Evolutionary conservation across 2,113 vertebrate genomes (phyloP), one percentile per base, ranked within the genome.

Genomic region (Sylvietta virens): DNA sequence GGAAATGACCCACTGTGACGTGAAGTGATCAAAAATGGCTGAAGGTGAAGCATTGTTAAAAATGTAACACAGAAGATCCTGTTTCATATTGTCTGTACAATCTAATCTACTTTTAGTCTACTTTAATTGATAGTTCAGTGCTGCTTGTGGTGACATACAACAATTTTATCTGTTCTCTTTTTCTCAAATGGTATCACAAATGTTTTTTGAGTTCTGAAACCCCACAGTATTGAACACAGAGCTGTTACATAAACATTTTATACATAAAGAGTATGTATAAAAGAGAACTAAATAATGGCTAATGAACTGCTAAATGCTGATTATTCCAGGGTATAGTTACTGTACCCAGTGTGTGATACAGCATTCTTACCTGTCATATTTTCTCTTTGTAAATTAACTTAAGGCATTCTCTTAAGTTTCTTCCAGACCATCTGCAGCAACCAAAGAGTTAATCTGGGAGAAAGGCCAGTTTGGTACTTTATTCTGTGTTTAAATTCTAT

Each of bases 261-360:
- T 58, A 37, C 35, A 60, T 39, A n/a, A 81, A 45, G 11, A 79
- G 13, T 61, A 42, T 40, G 11, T 39, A 23, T 48, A 77, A 90
- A 97, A 88, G 78, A 96, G 94, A 93, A 85, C 62, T 61, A 65
- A 84, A 31, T 48, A 81, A 70, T 50, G 95, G 73, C 88, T 96
- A 91, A 82, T 74, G 91, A 97, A 78, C 71, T 94, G 82, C 78
- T 94, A 91, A 95, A 50, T 69, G 81, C 91, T 96, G 48, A 62
- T 94, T 96, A 90, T 92, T 95, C 30, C 42, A 89, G 51, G 56
- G 77, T n/a, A 42, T 76, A 85, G 76, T 90, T 86, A 18, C 56
- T 90, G 48, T 95, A 39, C 64, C 65, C 42, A 48, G 40, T 88
- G 39, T 44, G 64, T 91, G 65, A 58, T 64, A 58, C 67, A 79